Conservation (phyloP, 2,797 vertebrate species). For the Hylomyscus alleni region DNA sequence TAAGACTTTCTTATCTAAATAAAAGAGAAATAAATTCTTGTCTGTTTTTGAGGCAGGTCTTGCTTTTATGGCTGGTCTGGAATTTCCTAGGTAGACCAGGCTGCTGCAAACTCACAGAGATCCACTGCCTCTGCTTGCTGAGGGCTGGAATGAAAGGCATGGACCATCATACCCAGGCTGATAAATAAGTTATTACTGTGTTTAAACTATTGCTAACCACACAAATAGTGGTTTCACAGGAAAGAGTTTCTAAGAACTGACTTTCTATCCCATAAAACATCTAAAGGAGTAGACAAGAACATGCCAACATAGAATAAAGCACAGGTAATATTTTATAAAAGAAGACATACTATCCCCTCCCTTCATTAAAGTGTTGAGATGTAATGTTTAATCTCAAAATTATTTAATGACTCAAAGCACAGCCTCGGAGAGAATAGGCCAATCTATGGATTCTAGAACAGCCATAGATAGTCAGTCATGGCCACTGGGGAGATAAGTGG, state of each 20-base stretch:
- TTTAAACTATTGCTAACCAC: not conserved
- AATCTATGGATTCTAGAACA: not conserved
- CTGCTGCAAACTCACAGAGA: not conserved
- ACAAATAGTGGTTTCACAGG: not conserved
- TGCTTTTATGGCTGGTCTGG: not conserved
- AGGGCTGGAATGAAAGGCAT: not conserved
- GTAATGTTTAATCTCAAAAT: constrained; percentile 17
- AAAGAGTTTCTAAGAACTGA: constrained; percentile 19
- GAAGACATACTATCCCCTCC: not conserved
- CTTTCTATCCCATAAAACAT: not conserved
- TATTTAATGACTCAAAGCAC: not conserved
- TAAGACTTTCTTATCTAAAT: not conserved
- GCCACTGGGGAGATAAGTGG: not conserved
- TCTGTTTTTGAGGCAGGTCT: not conserved
- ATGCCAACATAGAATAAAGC: not conserved
- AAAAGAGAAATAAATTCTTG: constrained; percentile 11
- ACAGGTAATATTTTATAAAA: not conserved
- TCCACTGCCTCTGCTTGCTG: not conserved
- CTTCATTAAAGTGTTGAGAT: not conserved
- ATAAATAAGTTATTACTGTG: not conserved
- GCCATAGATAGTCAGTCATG: accelerated
- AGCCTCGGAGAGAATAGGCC: not conserved
- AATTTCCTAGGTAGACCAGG: not conserved
- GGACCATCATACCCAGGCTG: not conserved
- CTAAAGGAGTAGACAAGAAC: not conserved